A percentile compares a stretch with the other conserved stretches of the same genome.
phyloP scores from a whole-genome alignment of 2,888 invertebrate genomes.

The Spicauda simplicius region DNA sequence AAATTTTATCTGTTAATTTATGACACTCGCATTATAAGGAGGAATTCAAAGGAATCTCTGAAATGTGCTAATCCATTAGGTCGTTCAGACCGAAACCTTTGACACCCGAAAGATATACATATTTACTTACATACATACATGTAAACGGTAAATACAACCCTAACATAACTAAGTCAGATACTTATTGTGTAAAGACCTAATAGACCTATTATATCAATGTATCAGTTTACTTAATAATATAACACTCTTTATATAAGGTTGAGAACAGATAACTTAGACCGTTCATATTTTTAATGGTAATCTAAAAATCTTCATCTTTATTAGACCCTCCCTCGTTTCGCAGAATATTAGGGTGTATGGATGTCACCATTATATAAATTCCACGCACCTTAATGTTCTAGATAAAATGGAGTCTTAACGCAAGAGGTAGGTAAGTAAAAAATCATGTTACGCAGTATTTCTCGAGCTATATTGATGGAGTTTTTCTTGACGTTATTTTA shows the following conservation, averaged over 20 bases:
- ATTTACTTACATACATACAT: too few relatives aligned
- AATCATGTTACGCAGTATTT: constrained; percentile 1
- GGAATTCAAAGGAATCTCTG: too few relatives aligned
- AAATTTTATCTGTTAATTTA: too few relatives aligned
- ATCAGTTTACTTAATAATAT: too few relatives aligned
- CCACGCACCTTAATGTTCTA: not conserved
- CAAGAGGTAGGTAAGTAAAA: constrained; percentile 4
- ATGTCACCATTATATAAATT: constrained; percentile 5
- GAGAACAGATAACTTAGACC: not conserved
- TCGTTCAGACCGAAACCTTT: too few relatives aligned
- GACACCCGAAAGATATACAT: too few relatives aligned
- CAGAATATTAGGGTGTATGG: constrained; percentile 5
- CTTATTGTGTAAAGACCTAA: too few relatives aligned
- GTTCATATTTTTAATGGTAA: not conserved
- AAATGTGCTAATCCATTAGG: too few relatives aligned
- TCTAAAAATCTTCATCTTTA: not conserved
- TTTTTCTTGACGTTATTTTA: constrained; percentile 3
- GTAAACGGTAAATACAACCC: too few relatives aligned
- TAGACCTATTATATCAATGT: too few relatives aligned
- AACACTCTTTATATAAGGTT: not conserved
- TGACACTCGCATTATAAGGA: too few relatives aligned
- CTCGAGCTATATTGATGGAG: not conserved
- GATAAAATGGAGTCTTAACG: constrained; percentile 12
- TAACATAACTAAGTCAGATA: too few relatives aligned
- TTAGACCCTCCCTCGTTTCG: not conserved